Evolutionary conservation across 53 echinoderm and acorn worm genomes (phyloP).

Genomic region (Henricia sp.): DNA sequence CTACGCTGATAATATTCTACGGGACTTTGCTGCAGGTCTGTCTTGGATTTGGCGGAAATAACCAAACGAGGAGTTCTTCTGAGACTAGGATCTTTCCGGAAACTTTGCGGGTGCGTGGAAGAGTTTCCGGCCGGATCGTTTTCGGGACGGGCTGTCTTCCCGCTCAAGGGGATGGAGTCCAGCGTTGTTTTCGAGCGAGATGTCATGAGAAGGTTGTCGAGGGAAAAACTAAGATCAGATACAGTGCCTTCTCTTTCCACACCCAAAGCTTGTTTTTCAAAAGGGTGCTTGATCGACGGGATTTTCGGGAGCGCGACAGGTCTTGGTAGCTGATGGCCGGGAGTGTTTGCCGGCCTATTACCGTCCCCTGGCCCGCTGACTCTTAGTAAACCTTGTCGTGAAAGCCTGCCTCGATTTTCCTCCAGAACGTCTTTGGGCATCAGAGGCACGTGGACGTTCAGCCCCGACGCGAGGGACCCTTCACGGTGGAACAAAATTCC

Average conservation of each 20-base stretch:
- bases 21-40: constrained; percentile 45
- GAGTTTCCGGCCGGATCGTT: neutral
- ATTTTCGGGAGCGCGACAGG: constrained; percentile 53
- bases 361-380: neutral
- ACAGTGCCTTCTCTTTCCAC: constrained; percentile 49
- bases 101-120: neutral
- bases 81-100: neutral
- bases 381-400: constrained; percentile 19
- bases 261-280: constrained; percentile 48
- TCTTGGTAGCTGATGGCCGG: constrained; percentile 16
- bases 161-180: constrained; percentile 3
- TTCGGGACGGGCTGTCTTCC: constrained; percentile 8
- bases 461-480: constrained; percentile 40
- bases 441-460: constrained; percentile 38
- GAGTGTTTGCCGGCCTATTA: neutral
- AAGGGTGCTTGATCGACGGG: constrained; percentile 70
- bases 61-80: constrained; percentile 33
- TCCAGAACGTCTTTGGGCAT: neutral
- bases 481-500: constrained; percentile 53
- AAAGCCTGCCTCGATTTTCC: constrained; percentile 9
- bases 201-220: constrained; percentile 55
- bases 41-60: constrained; percentile 70
- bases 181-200: constrained; percentile 47
- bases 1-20: constrained; percentile 62
- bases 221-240: constrained; percentile 45